Evolutionary conservation across 2,113 vertebrate species (phyloP).

Genomic region (Sterna hirundo): DNA sequence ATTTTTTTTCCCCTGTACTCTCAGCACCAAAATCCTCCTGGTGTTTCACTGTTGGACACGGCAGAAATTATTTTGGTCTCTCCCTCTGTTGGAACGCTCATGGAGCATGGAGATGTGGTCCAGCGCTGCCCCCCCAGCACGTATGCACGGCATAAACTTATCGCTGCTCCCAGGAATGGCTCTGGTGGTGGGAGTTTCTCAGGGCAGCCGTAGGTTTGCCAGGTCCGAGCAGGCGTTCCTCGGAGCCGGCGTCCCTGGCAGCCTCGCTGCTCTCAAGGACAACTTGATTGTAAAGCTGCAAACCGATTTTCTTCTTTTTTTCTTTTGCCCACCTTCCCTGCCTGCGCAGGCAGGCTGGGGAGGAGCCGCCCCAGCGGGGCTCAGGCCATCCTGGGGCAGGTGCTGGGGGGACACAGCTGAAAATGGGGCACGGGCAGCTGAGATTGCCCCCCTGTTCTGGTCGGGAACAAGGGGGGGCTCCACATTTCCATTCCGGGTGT

Average conservation of each 20-base stretch:
- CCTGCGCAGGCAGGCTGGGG: rapidly evolving
- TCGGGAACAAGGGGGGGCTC: background rate
- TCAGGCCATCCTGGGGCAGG: background rate
- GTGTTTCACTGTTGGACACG: background rate
- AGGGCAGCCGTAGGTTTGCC: background rate
- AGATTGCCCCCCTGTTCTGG: background rate
- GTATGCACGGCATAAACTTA: too few species aligned
- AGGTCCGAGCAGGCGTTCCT: background rate
- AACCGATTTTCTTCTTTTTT: background rate
- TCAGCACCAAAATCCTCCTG: background rate
- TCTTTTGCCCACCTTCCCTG: background rate
- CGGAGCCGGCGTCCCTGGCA: background rate
- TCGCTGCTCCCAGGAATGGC: background rate
- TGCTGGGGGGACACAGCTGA: background rate
- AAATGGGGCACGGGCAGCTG: background rate
- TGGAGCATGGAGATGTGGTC: background rate
- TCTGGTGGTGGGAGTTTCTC: background rate
- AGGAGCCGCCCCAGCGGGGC: background rate
- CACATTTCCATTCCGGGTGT: rapidly evolving
- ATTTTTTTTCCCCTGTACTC: background rate
- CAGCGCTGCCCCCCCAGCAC: background rate
- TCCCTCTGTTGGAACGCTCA: rapidly evolving
- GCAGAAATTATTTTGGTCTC: background rate
- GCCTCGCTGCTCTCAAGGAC: background rate
- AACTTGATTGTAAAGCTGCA: background rate